phyloP scores from a whole-genome alignment of 2,888 invertebrate genomes.

The Penaeus monodon region DNA sequence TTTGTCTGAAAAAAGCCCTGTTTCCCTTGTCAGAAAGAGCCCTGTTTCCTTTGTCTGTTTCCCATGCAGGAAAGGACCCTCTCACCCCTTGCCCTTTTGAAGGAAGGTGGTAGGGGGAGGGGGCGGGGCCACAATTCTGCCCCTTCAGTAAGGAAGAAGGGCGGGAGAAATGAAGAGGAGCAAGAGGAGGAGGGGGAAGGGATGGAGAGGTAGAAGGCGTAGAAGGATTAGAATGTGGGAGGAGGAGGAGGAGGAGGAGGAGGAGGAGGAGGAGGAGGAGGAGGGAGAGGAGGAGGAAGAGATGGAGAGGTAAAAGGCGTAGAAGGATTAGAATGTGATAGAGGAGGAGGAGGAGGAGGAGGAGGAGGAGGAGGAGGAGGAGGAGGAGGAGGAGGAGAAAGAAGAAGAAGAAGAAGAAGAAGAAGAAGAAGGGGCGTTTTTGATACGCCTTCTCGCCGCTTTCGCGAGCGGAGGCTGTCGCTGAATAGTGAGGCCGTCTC shows the following conservation, averaged over 20 bases:
- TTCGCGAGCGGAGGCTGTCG: no score
- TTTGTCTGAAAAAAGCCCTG: no score
- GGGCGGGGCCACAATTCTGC: no score
- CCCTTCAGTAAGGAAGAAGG: no score
- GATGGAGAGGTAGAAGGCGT: neutral
- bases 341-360: neutral
- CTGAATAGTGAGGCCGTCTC: no score
- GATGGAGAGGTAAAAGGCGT: neutral
- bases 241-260: neutral
- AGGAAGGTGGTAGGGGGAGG: no score
- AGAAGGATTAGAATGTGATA: neutral
- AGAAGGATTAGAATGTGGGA: neutral
- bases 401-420: no score
- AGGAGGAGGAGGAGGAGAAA: no score
- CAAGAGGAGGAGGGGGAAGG: neutral
- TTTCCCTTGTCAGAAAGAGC: no score
- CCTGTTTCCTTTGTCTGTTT: no score
- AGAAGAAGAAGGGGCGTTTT: neutral
- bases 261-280: neutral
- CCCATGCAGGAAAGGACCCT: no score
- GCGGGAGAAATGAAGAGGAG: neutral
- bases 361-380: neutral
- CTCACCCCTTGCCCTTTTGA: no score
- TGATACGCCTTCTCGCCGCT: neutral
- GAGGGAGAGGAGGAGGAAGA: neutral